Evolutionary conservation across 2,797 vertebrate genomes (phyloP), one percentile per base, ranked within the genome.

Genomic region (Sebastes steindachneri): DNA sequence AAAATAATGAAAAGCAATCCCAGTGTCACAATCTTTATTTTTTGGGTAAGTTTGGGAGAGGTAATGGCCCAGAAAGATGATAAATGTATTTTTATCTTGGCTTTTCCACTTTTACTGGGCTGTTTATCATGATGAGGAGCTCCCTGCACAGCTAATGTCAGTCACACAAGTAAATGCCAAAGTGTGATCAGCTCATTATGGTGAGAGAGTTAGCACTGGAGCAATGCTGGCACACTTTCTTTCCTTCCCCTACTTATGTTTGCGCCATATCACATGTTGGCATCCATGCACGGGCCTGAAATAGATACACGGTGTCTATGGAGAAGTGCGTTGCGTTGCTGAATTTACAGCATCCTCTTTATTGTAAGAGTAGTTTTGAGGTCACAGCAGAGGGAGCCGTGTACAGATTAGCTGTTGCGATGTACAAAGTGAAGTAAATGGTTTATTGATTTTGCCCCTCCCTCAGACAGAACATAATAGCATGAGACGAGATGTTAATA

Each of bases 341-440:
- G 29, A 72, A 82, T 82, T 75, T 57, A 74, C 80, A 58, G 58
- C 48, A 65, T 65, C 66, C 54, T 74, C 71, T 76, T 68, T 76
- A 78, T 75, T 75, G 41, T 68, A 23, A 60, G 33, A 63, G 73
- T 71, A 58, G 73, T 80, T 89, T 88, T 68, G 48, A 86, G 89
- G 86, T 88, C 68, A 77, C 41, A 86, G 77, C 75, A 60, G 75
- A 68, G 35, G 37, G 72, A 88, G 78, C 58, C 9, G 25, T 74
- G 70, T 70, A 82, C 74, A 86, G 77, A 89, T 86, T 73, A 86
- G 77, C 80, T 68, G 63, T 57, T 77, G 71, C 35, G 10, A 78
- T 73, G 84, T 74, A 86, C 80, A 89, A 92, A 92, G 90, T 80
- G 67, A 87, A 91, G 89, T 83, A 92, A 94, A 95, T 90, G 87